phyloP scores from a whole-genome alignment of 2,888 invertebrate species.

The Anoncus sp. region DNA sequence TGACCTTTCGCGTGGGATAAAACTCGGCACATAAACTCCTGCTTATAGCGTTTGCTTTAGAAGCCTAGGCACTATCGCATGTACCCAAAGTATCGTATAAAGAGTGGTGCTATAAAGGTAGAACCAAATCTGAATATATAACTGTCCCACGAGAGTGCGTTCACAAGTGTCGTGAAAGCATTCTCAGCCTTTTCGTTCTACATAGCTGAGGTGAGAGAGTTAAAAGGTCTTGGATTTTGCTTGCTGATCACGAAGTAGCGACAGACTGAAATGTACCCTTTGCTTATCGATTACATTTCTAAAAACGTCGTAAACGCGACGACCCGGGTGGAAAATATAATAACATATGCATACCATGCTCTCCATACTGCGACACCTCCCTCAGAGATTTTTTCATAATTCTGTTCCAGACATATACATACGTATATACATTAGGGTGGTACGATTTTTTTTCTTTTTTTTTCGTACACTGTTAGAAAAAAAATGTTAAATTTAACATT shows the following conservation, averaged over 20 bases:
- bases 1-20: slow-evolving; percentile 16
- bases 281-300: slow-evolving; percentile 15
- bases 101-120: slow-evolving; percentile 1
- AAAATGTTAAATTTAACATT: too few relatives aligned
- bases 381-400: too few relatives aligned
- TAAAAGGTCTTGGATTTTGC: slow-evolving; percentile 41
- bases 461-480: too few relatives aligned
- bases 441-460: too few relatives aligned
- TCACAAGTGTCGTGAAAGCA: slow-evolving; percentile 20
- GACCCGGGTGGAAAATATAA: neutral
- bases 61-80: neutral
- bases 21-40: neutral
- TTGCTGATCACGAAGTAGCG: slow-evolving; percentile 29
- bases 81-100: slow-evolving; percentile 20
- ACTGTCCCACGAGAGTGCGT: slow-evolving; percentile 24
- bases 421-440: too few relatives aligned
- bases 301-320: neutral
- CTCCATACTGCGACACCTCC: too few relatives aligned
- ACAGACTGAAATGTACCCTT: slow-evolving; percentile 5
- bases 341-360: too few relatives aligned
- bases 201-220: neutral
- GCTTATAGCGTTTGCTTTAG: slow-evolving; percentile 6
- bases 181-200: slow-evolving; percentile 17
- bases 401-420: too few relatives aligned
- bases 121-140: neutral